Base-by-base conservation (phyloP, 2,113 vertebrate genomes). In the Oreotrochilus melanogaster region DNA sequence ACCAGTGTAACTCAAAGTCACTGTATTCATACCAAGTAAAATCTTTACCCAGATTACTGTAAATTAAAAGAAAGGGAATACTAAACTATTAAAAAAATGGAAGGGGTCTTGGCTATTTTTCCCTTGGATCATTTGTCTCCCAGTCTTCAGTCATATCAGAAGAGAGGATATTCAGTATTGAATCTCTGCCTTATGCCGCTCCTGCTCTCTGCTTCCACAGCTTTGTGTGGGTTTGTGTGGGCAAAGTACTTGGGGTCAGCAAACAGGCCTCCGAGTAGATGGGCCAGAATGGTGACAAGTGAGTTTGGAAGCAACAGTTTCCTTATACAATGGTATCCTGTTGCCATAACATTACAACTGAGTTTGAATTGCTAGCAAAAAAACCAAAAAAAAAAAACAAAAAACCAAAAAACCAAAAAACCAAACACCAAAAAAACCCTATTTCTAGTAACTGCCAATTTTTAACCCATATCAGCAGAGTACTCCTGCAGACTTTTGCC, bases 41-140 rank as follows among this genome's bases (percentile, higher is more conserved):
- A 9, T 58, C 78, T 51, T 66, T 1, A 54, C 37, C 23, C 62
- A 88, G 51, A 8, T 85, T 31, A 12, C 33, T 47, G 11, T 8
- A 11, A n/a, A 39, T 56, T 79, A 62, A 54, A 93, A 51, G 39
- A 56, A 74, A 78, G 42, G 19, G 42, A 79, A 47, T 19, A 28
- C 9, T 45, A 10, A 76, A 10, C 11, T 10, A n/a, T 11, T 6
- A 15, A 42, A 35, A 25, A 73, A 28, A 24, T 4, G 7, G n/a
- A 47, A n/a, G 11, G 3, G 2, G 16, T 21, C 7, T 6, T 8
- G 8, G 5, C 9, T 19, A 0, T 19, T 82, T 61, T 69, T 10
- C 16, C n/a, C 19, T 45, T 48, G n/a, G 7, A 6, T 33, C 16
- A 21, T 79, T 72, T 87, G 42, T 54, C 19, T 22, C 21, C n/a